Conservation (phyloP, 1,140 invertebrate genomes). For the Bicyclus anynana region DNA sequence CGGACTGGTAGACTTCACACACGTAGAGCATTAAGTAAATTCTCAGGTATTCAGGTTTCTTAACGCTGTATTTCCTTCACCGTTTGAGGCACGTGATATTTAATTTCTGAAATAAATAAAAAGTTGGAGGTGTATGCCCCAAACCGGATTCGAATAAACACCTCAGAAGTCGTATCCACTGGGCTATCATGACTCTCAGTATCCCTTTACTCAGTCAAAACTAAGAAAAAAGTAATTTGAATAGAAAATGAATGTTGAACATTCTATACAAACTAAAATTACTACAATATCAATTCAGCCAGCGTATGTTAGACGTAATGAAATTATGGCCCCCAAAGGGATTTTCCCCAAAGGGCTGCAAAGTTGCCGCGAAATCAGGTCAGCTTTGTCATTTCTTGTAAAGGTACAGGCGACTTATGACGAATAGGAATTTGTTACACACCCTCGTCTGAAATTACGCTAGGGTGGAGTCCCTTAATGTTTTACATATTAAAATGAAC, state of each 20-base stretch:
- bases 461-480: constrained; percentile 14
- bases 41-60: too few species aligned
- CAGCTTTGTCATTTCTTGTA: constrained; percentile 42
- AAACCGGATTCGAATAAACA: too few species aligned
- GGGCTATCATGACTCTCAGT: too few species aligned
- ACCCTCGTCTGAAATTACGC: constrained; percentile 27
- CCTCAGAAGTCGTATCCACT: too few species aligned
- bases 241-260: not conserved
- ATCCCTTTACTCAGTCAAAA: too few species aligned
- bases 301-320: constrained; percentile 35
- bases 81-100: too few species aligned
- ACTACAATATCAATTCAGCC: constrained; percentile 33
- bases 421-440: constrained; percentile 30
- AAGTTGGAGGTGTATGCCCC: too few species aligned
- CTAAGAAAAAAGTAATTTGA: not conserved
- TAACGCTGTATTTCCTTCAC: too few species aligned
- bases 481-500: constrained; percentile 20
- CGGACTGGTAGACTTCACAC: too few species aligned
- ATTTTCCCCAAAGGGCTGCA: constrained; percentile 27
- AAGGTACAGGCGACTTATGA: constrained; percentile 34
- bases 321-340: constrained; percentile 34
- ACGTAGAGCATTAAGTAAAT: too few species aligned
- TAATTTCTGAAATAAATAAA: too few species aligned
- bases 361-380: constrained; percentile 38
- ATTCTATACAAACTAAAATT: constrained; percentile 25